Evolutionary conservation across 1,140 invertebrate genomes (phyloP).

Genomic region (Phymastichus coffea): DNA sequence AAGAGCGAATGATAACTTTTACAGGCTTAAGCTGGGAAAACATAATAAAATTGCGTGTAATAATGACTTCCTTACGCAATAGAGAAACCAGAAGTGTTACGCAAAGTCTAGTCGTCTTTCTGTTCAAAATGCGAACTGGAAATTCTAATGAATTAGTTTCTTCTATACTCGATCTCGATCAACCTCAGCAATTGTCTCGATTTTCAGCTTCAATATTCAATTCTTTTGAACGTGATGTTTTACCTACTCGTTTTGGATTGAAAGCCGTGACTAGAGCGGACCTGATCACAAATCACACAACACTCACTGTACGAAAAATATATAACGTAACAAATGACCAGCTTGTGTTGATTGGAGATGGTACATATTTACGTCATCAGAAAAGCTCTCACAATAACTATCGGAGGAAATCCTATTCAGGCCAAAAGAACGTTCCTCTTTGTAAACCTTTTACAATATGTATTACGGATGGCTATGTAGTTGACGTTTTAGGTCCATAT

Average conservation of each 20-base stretch:
- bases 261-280: constrained; percentile 16
- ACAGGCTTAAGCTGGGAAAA: constrained; percentile 34
- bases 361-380: constrained; percentile 24
- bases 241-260: constrained; percentile 33
- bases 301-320: constrained; percentile 28
- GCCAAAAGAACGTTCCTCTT: constrained; percentile 35
- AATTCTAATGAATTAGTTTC: constrained; percentile 35
- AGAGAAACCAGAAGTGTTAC: constrained; percentile 20
- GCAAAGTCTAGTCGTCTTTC: constrained; percentile 34
- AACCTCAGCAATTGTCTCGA: background rate
- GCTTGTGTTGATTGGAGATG: constrained; percentile 16
- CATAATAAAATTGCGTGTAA: constrained; percentile 26
- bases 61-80: constrained; percentile 31
- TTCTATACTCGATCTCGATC: constrained; percentile 24
- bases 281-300: constrained; percentile 32
- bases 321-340: background rate
- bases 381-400: constrained; percentile 22
- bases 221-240: constrained; percentile 15
- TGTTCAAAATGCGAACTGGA: constrained; percentile 39
- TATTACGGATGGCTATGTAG: constrained; percentile 37
- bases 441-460: constrained; percentile 39
- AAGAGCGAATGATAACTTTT: constrained; percentile 31
- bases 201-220: background rate
- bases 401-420: constrained; percentile 16
- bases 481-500: constrained; percentile 33